Percentiles rank a stretch among this genome's conserved stretches.
phyloP scores from a whole-genome alignment of 1,140 invertebrate species.

The Drosophila athabasca region DNA sequence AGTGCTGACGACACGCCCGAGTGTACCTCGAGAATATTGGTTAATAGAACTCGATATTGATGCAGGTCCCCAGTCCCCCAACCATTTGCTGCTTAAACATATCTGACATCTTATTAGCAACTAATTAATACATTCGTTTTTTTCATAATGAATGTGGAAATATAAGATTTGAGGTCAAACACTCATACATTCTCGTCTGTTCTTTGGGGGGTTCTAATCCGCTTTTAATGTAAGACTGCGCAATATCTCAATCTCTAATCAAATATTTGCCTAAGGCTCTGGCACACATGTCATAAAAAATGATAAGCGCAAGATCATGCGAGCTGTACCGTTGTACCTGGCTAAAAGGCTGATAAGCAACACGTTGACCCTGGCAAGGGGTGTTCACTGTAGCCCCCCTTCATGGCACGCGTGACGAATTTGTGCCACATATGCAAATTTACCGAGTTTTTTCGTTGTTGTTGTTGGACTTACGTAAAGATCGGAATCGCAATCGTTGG shows the following conservation, averaged over 20 bases:
- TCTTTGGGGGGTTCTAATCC: neutral
- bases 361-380: conserved; percentile 30
- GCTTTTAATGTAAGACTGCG: neutral
- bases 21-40: conserved; percentile 31
- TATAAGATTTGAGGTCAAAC: conserved; percentile 11
- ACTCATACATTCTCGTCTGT: neutral
- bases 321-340: neutral
- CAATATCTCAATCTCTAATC: conserved; percentile 21
- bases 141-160: conserved; percentile 30
- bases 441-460: neutral
- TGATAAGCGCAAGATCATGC: conserved; percentile 35
- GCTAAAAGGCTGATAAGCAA: conserved; percentile 21
- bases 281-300: neutral
- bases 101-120: conserved; percentile 62
- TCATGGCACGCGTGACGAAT: conserved; percentile 43
- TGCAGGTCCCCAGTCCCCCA: conserved; percentile 2
- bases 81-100: neutral
- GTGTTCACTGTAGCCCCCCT: conserved; percentile 40
- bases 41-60: conserved; percentile 43
- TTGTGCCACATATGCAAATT: conserved; percentile 70
- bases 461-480: conserved; percentile 55
- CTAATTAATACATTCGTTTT: conserved; percentile 44
- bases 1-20: conserved; percentile 51
- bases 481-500: conserved; percentile 24
- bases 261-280: conserved; percentile 35